Base-by-base conservation (phyloP, 2,797 vertebrate genomes). In the Bradypodion pumilum region DNA sequence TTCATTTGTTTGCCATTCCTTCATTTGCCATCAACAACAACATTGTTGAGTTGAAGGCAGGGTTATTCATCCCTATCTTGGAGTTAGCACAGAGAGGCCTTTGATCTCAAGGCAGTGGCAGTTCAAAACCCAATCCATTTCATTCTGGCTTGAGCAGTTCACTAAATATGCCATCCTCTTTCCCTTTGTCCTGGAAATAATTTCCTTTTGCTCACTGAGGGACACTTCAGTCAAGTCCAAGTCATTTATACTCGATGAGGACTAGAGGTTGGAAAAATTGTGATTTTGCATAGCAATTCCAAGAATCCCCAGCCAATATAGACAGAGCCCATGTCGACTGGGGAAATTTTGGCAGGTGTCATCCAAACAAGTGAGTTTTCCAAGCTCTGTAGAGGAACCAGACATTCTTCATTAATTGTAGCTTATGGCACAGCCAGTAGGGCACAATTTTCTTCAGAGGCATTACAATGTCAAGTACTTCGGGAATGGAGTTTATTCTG, bases 1-100 rank as follows among this genome's bases (percentile, higher is more conserved):
- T 80, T 85, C 70, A 85, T 80, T 85, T 85, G 44, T 74, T 80
- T 65, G 77, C 27, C 35, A 19, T 74, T 74, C 73, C 52, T 32
- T 65, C 56, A 16, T 29, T 85, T 42, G 69, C 44, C 46, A 65
- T 59, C 42, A 59, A 80, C 21, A 80, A 74, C 69, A 27, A 74
- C 13, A 68, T 85, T 85, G 78, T 80, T 85, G 35, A 13, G 8
- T 25, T 32, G 29, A 12, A 65, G 42, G 70, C 70, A 74, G 46
- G n/a, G 37, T 29, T 73, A 80, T 74, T 65, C 49, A 74, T 44
- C 70, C 27, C 25, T 46, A 59, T 63, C 83, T 73, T 29, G 23
- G 32, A 49, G 72, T 19, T 63, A 46, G 40, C 46, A 66, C 52
- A 78, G 52, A 84, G 56, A 13, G 9, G 7, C 19, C n/a, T 63